A percentile compares a stretch with the other conserved stretches of the same genome.
Conservation (phyloP, 2,113 vertebrate genomes). For the Syngnathus scovelli region DNA sequence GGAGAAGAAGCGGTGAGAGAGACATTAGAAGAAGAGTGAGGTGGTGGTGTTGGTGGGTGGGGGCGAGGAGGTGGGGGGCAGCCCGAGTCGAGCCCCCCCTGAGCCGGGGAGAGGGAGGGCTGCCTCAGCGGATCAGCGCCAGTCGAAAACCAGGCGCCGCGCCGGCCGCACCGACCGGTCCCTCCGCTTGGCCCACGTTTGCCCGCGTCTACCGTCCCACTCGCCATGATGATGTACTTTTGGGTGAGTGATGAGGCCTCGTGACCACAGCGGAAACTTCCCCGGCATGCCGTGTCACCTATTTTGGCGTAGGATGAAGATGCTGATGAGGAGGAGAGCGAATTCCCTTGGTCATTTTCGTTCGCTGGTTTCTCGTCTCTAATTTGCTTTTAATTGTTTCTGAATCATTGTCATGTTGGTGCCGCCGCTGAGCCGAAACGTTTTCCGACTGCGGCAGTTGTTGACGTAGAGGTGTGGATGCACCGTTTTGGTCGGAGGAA, state of each 20-base stretch:
- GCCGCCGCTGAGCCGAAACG: background rate
- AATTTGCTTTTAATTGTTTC: background rate
- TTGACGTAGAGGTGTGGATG: background rate
- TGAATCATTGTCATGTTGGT: background rate
- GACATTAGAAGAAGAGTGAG: constrained; percentile 11
- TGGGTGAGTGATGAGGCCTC: constrained; percentile 65
- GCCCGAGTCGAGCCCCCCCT: constrained; percentile 48
- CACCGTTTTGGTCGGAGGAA: background rate
- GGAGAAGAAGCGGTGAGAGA: constrained; percentile 18
- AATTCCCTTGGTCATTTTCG: background rate
- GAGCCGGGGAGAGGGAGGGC: constrained; percentile 51
- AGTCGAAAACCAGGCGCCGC: constrained; percentile 43
- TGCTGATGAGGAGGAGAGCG: background rate
- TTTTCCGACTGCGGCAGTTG: background rate
- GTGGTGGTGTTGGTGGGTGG: background rate
- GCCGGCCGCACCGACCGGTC: constrained; percentile 50
- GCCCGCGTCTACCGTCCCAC: constrained; percentile 33
- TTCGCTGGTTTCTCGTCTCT: background rate
- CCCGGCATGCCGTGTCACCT: constrained; percentile 32
- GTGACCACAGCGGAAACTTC: constrained; percentile 11
- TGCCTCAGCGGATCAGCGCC: constrained; percentile 52
- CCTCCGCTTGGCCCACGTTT: constrained; percentile 35
- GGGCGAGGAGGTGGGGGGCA: constrained; percentile 14
- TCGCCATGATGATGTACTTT: constrained; percentile 77
- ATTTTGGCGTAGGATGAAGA: background rate